These are phyloP conservation scores for Lasioglossum lativentre DNA, from an alignment of 2,888 invertebrate genomes.

Conservation along the genomic window DNA sequence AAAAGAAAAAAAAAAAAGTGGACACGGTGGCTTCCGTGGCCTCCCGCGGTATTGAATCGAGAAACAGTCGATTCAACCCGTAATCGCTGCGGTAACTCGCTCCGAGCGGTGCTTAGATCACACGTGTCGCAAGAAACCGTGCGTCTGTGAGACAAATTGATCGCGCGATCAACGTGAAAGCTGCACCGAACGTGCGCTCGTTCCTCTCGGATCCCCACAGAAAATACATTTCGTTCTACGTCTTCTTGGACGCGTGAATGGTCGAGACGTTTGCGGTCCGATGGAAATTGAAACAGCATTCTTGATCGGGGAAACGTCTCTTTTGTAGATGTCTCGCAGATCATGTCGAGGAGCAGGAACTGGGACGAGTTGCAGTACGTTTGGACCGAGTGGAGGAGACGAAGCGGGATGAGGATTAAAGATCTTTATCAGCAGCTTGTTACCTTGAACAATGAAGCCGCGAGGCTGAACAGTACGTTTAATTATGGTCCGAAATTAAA, in stretches of 20 bases:
- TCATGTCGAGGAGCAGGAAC: constrained; percentile 93
- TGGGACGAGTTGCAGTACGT: constrained; percentile 95
- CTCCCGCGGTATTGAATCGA: constrained; percentile 5
- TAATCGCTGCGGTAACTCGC: constrained; percentile 30
- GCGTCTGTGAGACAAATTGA: constrained; percentile 28
- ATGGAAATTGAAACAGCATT: neutral
- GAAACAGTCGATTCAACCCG: constrained; percentile 8
- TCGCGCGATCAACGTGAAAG: constrained; percentile 68
- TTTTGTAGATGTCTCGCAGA: constrained; percentile 85
- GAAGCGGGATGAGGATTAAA: constrained; percentile 92
- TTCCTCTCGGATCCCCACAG: neutral
- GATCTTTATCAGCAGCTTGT: constrained; percentile 93
- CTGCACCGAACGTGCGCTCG: constrained; percentile 31
- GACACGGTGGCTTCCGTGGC: neutral
- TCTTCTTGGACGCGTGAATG: neutral
- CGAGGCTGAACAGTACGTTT: constrained; percentile 91
- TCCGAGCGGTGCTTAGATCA: constrained; percentile 44
- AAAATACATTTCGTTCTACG: neutral
- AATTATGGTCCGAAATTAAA: neutral
- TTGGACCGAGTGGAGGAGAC: constrained; percentile 95
- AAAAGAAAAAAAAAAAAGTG: neutral
- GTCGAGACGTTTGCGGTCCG: neutral
- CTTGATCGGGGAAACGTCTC: neutral
- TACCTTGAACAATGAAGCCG: constrained; percentile 92
- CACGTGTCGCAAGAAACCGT: constrained; percentile 20